A percentile compares a stretch with the other conserved stretches of the same genome.
phyloP scores from a whole-genome alignment of 2,888 invertebrate species.

The Tachina grossa region DNA sequence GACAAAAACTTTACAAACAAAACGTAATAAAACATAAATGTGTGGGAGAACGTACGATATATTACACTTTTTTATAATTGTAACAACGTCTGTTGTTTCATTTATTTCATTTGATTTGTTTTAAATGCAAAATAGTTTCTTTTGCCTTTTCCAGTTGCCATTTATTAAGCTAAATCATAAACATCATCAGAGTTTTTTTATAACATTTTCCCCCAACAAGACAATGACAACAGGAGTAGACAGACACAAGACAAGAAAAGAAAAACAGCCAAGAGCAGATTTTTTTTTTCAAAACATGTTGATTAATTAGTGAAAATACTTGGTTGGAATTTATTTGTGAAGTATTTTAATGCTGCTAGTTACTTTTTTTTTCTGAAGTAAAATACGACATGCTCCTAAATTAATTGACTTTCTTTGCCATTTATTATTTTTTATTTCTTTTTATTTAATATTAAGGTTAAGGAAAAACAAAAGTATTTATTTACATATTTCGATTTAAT shows the following conservation, averaged over 20 bases:
- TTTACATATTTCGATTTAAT: too few species aligned
- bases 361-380: neutral
- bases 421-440: neutral
- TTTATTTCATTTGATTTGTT: slow-evolving; percentile 26
- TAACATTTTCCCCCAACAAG: slow-evolving; percentile 22
- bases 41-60: slow-evolving; percentile 64
- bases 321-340: slow-evolving; percentile 74
- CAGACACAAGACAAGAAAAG: slow-evolving; percentile 5
- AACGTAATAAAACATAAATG: slow-evolving; percentile 64
- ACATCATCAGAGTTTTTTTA: slow-evolving; percentile 44
- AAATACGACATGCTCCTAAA: neutral
- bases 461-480: too few species aligned
- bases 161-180: slow-evolving; percentile 58
- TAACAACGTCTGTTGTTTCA: slow-evolving; percentile 21
- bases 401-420: neutral
- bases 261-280: slow-evolving; percentile 32
- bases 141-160: slow-evolving; percentile 16
- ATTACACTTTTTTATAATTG: slow-evolving; percentile 1
- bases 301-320: slow-evolving; percentile 74
- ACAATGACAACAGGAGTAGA: slow-evolving; percentile 33
- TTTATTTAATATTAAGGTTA: slow-evolving; percentile 15
- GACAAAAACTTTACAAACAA: slow-evolving; percentile 16
- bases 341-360: slow-evolving; percentile 51
- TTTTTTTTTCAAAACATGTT: slow-evolving; percentile 47
- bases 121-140: slow-evolving; percentile 51